phyloP scores from a whole-genome alignment of 2,888 invertebrate genomes.

The Melangyna quadrimaculata region DNA sequence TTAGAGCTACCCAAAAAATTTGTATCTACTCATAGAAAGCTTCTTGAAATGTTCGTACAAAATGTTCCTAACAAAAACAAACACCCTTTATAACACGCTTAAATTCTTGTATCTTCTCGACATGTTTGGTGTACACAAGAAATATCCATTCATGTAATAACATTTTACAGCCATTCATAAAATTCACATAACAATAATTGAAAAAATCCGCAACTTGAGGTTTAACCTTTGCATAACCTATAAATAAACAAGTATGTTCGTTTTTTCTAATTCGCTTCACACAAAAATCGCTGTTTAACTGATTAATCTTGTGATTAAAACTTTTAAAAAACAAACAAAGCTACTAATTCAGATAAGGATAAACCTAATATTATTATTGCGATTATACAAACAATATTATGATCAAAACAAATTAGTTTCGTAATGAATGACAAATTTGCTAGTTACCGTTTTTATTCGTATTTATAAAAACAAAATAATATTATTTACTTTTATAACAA shows the following conservation, averaged over 20 bases:
- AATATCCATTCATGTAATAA: background rate
- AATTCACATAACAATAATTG: background rate
- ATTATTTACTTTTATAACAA: background rate
- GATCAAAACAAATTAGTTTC: constrained; percentile 16
- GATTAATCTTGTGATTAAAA: background rate
- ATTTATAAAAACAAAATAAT: background rate
- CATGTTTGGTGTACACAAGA: background rate
- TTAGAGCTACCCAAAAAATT: too few relatives aligned
- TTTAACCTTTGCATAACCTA: background rate
- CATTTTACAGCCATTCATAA: background rate
- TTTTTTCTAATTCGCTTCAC: background rate
- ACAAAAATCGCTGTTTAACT: background rate
- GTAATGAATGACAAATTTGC: background rate
- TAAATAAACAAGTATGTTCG: background rate
- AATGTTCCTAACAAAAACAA: background rate
- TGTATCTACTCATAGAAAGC: too few relatives aligned
- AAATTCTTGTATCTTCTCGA: background rate
- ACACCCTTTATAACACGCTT: background rate
- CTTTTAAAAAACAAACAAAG: constrained; percentile 11
- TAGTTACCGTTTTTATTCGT: background rate
- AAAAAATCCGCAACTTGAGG: background rate
- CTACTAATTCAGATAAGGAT: constrained; percentile 42
- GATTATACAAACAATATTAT: constrained; percentile 20
- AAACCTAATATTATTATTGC: background rate
- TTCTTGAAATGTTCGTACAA: too few relatives aligned